Base-by-base conservation (phyloP, 2,888 invertebrate genomes). In the Polietes domitor region DNA sequence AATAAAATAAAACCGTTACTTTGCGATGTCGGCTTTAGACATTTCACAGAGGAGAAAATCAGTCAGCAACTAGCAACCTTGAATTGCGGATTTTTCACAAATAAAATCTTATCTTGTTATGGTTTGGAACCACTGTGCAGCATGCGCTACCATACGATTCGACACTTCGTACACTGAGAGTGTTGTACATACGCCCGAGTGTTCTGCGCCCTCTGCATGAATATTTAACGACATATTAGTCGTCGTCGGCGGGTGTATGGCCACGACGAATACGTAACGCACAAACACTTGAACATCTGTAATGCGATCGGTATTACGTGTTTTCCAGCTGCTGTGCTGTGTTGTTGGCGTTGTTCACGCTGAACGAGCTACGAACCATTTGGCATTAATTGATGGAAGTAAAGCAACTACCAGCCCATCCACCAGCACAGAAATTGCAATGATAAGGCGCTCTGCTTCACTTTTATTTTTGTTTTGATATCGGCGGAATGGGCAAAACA, bases 341-440 rank as follows among this genome's bases (percentile, higher is more conserved):
- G 61, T 28, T 61, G n/a, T 28, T 61, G 15, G 15, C n/a, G 61
- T 26, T 28, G 61, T 15, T 61, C 21, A 41, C 65, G 21, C 21
- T 28, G 58, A 58, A 28, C 1, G 37, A 32, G 5, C 65, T 19
- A 17, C 37, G 9, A 65, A 28, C 1, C 32, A 41, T 17, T 37
- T 77, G 77, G 47, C 71, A 70, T 77, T 77, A 77, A 75, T 78
- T 82, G 71, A 71, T 71, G 70, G 74, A 41, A 81, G 47, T 28
- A 47, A 63, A 63, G 32, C 28, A n/a, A 63, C 26, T 26, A 15
- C 55, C 63, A 61, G 70, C 41, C 43, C 53, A 2, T 24, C 15
- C 63, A 41, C 6, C 70, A 71, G n/a, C 28, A 32, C 21, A 24
- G 15, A 75, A 76, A 65, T 75, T 55, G 41, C 82, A 71, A 55